Base-by-base conservation (phyloP, 1,140 invertebrate species). In the Bradysia coprophila region DNA sequence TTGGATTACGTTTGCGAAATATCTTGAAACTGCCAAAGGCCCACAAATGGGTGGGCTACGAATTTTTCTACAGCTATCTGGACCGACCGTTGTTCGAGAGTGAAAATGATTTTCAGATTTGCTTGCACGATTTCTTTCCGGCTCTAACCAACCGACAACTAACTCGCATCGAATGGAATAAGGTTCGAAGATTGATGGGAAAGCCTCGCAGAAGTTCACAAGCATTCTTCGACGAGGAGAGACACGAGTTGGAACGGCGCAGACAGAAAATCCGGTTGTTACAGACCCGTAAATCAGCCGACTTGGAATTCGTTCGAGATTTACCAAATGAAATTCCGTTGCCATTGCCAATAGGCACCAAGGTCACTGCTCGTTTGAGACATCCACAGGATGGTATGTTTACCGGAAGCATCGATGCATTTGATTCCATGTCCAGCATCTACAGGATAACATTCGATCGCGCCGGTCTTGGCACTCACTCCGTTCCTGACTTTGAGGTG, bases 61-160 rank as follows among this genome's bases (percentile, higher is more conserved):
- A 98, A 61, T 98, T 92, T 81, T 98, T 98, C 66, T 98, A 98
- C 59, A 97, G 92, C 51, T 96, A 95, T 56, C 83, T 98, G 49
- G 93, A 98, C 61, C 88, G 84, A 54, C 81, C 88, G 38, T 65
- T 98, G 9, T 97, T 98, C 65, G 75, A 88, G 48, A 89, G 88
- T 38, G 89, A 96, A 53, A 97, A 97, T 67, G 94, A 98, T 66
- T 98, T 98, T 57, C 82, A 83, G 64, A 81, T 90, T 38, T 95
- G 91, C 57, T 63, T 98, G 15, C 82, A 80, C 57, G 93, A 97
- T 62, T 82, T 86, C 5, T 96, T 97, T 67, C 93, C 95, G 6
- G 81, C 89, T 54, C 63, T 98, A 31, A 90, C 86, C 56, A 83
- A 81, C 20, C 71, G 81, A 13, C 81, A 81, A 49, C 62, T 98